Conservation (phyloP, 2,797 vertebrate species). For the Hydrophis major region DNA sequence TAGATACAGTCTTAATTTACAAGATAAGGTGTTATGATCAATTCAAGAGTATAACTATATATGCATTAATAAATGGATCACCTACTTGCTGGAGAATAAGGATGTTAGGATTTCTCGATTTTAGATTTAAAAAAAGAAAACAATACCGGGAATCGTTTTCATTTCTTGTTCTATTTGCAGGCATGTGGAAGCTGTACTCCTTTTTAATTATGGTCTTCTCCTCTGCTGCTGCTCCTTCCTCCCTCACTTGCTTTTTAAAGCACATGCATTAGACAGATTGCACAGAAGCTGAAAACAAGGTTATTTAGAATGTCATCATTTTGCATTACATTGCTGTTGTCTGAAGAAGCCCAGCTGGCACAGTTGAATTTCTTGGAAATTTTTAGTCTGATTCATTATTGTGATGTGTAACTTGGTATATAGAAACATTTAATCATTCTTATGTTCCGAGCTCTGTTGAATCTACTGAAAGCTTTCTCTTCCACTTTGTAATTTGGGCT, state of each 20-base stretch:
- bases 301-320: constrained; percentile 62
- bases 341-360: constrained; percentile 67
- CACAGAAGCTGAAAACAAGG: constrained; percentile 43
- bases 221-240: background rate
- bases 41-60: background rate
- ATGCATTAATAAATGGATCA: background rate
- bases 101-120: background rate
- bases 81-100: background rate
- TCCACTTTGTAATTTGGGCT: constrained; percentile 68
- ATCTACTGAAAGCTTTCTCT: constrained; percentile 64
- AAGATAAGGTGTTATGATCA: background rate
- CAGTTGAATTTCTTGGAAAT: constrained; percentile 67
- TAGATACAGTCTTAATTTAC: background rate
- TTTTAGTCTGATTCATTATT: constrained; percentile 73
- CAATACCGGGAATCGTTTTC: background rate
- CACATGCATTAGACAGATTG: constrained; percentile 39
- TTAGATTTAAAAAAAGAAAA: background rate
- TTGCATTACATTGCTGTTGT: constrained; percentile 49
- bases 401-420: constrained; percentile 68
- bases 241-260: constrained; percentile 1
- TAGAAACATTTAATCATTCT: constrained; percentile 71
- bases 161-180: background rate
- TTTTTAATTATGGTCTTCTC: constrained; percentile 25
- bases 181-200: background rate
- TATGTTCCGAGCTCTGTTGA: constrained; percentile 59